These are phyloP conservation scores for Centropus bengalensis DNA, from an alignment of 2,113 vertebrate species.

Conservation along the genomic window DNA sequence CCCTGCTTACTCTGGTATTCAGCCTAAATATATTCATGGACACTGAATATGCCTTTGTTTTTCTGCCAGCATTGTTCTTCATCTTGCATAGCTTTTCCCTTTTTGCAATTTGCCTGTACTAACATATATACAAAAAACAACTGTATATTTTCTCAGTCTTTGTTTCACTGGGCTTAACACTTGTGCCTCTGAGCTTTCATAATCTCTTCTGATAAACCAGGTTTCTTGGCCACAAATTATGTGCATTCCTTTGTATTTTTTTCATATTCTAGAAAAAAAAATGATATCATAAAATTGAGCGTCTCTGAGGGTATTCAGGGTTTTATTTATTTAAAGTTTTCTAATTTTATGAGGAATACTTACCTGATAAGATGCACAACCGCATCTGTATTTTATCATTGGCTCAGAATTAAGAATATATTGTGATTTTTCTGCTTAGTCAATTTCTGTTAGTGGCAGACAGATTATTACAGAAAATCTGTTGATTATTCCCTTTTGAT, in stretches of 20 bases:
- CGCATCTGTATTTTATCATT: neutral
- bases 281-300: neutral
- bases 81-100: neutral
- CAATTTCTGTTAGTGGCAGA: neutral
- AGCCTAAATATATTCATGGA: neutral
- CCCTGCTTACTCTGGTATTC: neutral
- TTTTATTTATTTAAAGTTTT: neutral
- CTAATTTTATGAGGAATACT: neutral
- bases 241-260: neutral
- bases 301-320: rapidly evolving
- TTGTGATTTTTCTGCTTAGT: neutral
- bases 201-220: neutral
- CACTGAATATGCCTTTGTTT: neutral
- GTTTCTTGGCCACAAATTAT: neutral
- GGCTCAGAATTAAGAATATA: neutral
- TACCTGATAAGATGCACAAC: neutral
- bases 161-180: neutral
- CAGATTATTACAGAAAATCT: neutral
- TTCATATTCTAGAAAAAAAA: neutral
- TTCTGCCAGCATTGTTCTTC: neutral
- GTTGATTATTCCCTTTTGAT: neutral
- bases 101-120: neutral
- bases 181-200: neutral
- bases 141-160: neutral
- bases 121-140: conserved; percentile 31